Base-by-base conservation (phyloP, 2,113 vertebrate species). In the Pimephales promelas region DNA sequence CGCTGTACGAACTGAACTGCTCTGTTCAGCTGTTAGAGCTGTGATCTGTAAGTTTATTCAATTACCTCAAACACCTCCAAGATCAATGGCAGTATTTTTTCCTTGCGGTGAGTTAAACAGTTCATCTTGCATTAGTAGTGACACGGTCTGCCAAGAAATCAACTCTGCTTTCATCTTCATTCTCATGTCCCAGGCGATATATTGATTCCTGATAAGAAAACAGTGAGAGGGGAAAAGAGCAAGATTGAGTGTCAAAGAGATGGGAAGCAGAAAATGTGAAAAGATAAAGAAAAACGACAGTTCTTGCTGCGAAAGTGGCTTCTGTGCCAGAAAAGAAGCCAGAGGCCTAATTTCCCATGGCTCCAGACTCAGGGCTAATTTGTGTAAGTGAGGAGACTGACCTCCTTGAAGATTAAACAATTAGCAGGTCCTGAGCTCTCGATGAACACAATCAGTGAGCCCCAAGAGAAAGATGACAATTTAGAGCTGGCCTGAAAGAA, bases 111-210 rank as follows among this genome's bases (percentile, higher is more conserved):
- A 92, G 88, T 80, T 56, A 87, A 89, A 89, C 81, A 70, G 85
- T 91, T 88, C 86, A 59, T 83, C 89, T 82, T 90, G 89, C 88
- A 92, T 91, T 88, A 91, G 85, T 79, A 88, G 88, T 92, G 92
- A 92, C 91, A 92, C 84, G 82, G 88, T 88, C 85, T 88, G 88
- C 62, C 91, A 79, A 40, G 84, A 92, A 89, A 91, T 90, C 89
- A 86, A 89, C 87, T 61, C 64, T 83, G 85, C 83, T 90, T 89
- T 91, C 83, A 82, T 86, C n/a, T 86, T 83, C 88, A 82, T 66
- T 61, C 85, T 71, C 87, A 87, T 47, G 88, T 89, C 87, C 85
- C 54, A 24, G 88, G 74, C 52, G 83, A 81, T 43, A 70, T 70
- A 93, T 92, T 83, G 91, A 94, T 92, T 87, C 64, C 68, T 91